phyloP scores from a whole-genome alignment of 2,797 vertebrate species.

The Aeoliscus strigatus region DNA sequence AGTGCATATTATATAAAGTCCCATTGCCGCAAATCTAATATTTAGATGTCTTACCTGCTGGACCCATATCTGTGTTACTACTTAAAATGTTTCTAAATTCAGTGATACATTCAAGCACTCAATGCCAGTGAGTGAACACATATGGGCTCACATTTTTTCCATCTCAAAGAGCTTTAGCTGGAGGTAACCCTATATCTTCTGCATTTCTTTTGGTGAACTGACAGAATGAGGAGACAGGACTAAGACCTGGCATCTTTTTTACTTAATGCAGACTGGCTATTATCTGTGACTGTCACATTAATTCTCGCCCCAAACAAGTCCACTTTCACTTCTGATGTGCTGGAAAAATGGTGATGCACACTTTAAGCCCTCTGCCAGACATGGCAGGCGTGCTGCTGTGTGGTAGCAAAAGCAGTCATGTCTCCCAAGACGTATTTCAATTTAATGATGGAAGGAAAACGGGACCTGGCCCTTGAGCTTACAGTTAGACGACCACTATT shows the following conservation, averaged over 20 bases:
- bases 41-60: constrained; percentile 33
- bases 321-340: constrained; percentile 28
- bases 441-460: no score
- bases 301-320: constrained; percentile 45
- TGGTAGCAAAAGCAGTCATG: constrained; percentile 37
- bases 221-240: constrained; percentile 25
- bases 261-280: constrained; percentile 39
- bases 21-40: no score
- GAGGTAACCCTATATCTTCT: constrained; percentile 66
- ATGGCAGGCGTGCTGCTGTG: no score
- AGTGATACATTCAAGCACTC: constrained; percentile 36
- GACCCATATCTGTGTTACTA: constrained; percentile 40
- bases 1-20: no score
- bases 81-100: constrained; percentile 41
- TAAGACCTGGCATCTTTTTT: constrained; percentile 28
- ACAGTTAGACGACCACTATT: no score
- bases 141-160: constrained; percentile 61
- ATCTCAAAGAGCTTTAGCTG: constrained; percentile 58
- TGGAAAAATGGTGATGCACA: constrained; percentile 47
- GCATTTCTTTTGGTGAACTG: constrained; percentile 35
- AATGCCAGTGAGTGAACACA: constrained; percentile 67
- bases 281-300: constrained; percentile 35
- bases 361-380: constrained; percentile 26
- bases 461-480: no score
- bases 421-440: constrained; percentile 43